Conservation (phyloP, 2,888 invertebrate species). For the Pammene fasciana region DNA sequence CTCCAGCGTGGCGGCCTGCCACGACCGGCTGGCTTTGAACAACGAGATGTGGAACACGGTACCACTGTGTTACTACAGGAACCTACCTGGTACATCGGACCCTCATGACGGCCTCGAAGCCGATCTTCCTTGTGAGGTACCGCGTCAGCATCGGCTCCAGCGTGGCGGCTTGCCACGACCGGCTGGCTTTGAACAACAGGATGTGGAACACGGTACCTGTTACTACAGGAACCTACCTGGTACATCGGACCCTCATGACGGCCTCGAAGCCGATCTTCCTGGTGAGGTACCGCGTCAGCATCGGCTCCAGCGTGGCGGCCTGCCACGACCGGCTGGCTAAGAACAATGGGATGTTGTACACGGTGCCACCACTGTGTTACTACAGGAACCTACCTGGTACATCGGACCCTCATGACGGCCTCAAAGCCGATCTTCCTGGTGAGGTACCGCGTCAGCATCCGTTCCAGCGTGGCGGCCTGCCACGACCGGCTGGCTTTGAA, state of each 20-base stretch:
- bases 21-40: constrained; percentile 88
- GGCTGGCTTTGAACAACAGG: no score
- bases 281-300: constrained; percentile 94
- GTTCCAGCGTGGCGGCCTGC: constrained; percentile 89
- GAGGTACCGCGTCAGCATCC: constrained; percentile 93
- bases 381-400: constrained; percentile 86
- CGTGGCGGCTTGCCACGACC: no score
- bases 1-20: constrained; percentile 89
- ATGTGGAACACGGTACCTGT: no score
- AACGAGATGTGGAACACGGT: constrained; percentile 96
- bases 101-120: no score
- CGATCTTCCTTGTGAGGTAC: no score
- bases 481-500: constrained; percentile 88
- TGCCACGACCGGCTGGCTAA: constrained; percentile 87
- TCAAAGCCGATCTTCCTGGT: constrained; percentile 99
- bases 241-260: constrained; percentile 98
- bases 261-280: constrained; percentile 99
- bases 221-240: constrained; percentile 84
- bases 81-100: no score
- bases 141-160: no score
- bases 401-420: constrained; percentile 98
- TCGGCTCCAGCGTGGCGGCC: constrained; percentile 88
- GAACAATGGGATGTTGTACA: constrained; percentile 96
- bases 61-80: no score
- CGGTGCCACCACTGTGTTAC: constrained; percentile 96